Conservation (phyloP, 1,140 invertebrate species). For the Trachymyrmex cornetzi region DNA sequence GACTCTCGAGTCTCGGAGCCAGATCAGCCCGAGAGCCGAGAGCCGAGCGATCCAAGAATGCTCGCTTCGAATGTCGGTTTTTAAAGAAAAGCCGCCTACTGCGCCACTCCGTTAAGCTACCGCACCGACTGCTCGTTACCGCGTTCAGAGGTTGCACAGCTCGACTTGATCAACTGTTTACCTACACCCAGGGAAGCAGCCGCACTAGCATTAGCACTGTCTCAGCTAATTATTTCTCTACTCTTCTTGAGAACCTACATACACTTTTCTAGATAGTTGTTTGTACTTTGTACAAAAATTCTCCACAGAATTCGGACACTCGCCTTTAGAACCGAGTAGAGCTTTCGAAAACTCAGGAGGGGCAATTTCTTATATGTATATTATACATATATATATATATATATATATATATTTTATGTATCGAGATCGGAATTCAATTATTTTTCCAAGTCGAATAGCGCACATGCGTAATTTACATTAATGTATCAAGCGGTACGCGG, state of each 20-base stretch:
- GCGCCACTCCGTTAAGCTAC: background rate
- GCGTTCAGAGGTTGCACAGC: background rate
- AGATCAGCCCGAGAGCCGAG: too few species aligned
- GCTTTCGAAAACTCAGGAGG: too few species aligned
- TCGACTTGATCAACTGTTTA: too few species aligned
- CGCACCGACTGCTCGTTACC: background rate
- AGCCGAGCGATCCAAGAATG: too few species aligned
- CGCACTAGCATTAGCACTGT: background rate
- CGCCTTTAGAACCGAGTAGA: too few species aligned
- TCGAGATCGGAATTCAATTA: background rate
- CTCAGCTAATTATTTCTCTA: background rate
- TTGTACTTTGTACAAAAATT: too few species aligned
- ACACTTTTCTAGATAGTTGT: too few species aligned
- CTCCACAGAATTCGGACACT: too few species aligned
- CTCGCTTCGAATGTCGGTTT: background rate
- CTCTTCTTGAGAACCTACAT: background rate
- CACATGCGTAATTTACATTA: slow-evolving; percentile 28
- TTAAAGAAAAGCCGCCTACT: background rate
- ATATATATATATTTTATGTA: background rate
- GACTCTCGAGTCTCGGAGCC: too few species aligned
- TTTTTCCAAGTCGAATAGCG: background rate
- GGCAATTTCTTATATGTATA: too few species aligned
- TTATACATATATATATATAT: too few species aligned
- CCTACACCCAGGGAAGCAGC: background rate
- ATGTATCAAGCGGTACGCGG: slow-evolving; percentile 53